Conservation (phyloP, 2,113 vertebrate genomes). For the Salvelinus sp. region DNA sequence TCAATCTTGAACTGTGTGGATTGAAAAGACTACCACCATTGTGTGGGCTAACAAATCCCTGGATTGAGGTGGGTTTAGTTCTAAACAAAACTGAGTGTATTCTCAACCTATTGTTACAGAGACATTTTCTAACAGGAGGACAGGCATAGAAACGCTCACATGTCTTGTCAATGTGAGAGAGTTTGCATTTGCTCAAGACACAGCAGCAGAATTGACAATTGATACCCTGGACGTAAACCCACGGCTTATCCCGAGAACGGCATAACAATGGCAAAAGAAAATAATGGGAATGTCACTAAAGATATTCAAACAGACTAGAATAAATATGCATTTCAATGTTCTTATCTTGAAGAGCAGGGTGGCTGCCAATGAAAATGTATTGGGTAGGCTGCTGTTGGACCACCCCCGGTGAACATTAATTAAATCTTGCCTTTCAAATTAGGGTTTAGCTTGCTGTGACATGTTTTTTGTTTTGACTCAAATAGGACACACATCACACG, state of each 20-base stretch:
- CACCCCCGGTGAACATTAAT: constrained; percentile 22
- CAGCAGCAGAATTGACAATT: not conserved
- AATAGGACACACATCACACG: constrained; percentile 24
- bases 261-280: not conserved
- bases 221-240: not conserved
- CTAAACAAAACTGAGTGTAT: not conserved
- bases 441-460: constrained; percentile 13
- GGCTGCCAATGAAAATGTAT: not conserved
- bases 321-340: not conserved
- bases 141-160: not conserved
- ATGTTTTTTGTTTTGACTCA: constrained; percentile 35
- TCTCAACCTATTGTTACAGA: not conserved
- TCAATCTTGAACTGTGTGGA: constrained; percentile 3
- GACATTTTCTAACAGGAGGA: not conserved
- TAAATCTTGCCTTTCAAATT: constrained; percentile 7
- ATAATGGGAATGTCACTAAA: not conserved
- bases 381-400: not conserved
- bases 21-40: not conserved
- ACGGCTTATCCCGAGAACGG: not conserved
- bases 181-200: not conserved
- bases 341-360: too few species aligned
- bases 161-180: not conserved
- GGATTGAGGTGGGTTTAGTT: not conserved
- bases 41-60: constrained; percentile 4
- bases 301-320: not conserved